A percentile compares a stretch with the other conserved stretches of the same genome.
These are phyloP conservation scores for Hyla sarda DNA, from an alignment of 2,113 vertebrate genomes.

Conservation along the genomic window DNA sequence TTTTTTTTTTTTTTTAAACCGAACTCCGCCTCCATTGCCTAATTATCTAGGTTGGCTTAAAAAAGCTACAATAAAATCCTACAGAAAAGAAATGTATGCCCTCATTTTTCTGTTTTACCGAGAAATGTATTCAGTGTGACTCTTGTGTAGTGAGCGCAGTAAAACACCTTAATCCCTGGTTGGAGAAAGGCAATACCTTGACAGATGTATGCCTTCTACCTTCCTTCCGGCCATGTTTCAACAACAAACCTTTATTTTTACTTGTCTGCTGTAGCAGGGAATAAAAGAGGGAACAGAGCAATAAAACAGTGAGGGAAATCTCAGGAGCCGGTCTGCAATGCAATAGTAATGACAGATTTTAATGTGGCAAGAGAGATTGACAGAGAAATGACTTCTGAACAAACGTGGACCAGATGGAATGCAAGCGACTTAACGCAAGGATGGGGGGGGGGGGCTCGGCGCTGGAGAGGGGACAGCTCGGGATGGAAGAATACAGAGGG, in stretches of 20 bases:
- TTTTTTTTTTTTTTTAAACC: slow-evolving; percentile 51
- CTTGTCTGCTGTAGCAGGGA: slow-evolving; percentile 81
- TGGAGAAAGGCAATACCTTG: slow-evolving; percentile 93
- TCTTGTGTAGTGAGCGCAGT: slow-evolving; percentile 79
- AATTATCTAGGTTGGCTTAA: slow-evolving; percentile 74
- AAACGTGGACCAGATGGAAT: slow-evolving; percentile 96
- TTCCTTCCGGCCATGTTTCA: slow-evolving; percentile 88
- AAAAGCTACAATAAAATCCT: slow-evolving; percentile 69
- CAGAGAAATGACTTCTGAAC: slow-evolving; percentile 94
- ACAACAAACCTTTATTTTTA: slow-evolving; percentile 83
- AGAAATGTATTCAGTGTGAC: slow-evolving; percentile 87
- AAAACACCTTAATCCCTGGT: slow-evolving; percentile 89
- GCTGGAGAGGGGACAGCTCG: slow-evolving; percentile 62
- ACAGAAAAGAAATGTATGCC: slow-evolving; percentile 76
- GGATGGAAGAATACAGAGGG: background rate
- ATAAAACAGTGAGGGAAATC: slow-evolving; percentile 88
- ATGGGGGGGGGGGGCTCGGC: slow-evolving; percentile 83
- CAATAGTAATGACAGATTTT: slow-evolving; percentile 87
- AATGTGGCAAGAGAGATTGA: slow-evolving; percentile 96
- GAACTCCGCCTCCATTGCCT: slow-evolving; percentile 67
- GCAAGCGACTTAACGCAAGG: slow-evolving; percentile 96
- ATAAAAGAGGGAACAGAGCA: slow-evolving; percentile 76
- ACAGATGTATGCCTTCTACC: slow-evolving; percentile 93
- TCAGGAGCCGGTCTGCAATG: slow-evolving; percentile 85
- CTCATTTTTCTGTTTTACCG: slow-evolving; percentile 81